These are phyloP conservation scores for Setipinna tenuifilis DNA, from an alignment of 2,797 vertebrate species.

Conservation along the genomic window DNA sequence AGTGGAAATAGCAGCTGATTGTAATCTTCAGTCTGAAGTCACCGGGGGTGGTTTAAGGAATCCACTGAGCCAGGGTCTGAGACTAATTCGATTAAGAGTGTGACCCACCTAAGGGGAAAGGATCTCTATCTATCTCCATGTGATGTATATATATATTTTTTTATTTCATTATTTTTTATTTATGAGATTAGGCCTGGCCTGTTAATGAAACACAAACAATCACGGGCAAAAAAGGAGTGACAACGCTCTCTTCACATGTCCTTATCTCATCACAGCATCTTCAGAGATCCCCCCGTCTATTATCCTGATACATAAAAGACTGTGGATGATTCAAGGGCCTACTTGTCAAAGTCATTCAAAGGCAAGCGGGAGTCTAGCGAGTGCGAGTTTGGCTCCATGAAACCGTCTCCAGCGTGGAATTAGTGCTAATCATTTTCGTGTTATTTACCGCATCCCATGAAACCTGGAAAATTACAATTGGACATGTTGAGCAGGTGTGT, in stretches of 20 bases:
- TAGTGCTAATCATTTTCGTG: constrained; percentile 45
- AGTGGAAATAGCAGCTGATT: constrained; percentile 81
- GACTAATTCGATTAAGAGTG: constrained; percentile 82
- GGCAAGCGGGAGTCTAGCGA: neutral
- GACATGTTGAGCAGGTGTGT: constrained; percentile 30
- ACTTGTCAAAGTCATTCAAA: constrained; percentile 43
- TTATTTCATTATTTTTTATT: constrained; percentile 70
- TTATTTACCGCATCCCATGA: constrained; percentile 43
- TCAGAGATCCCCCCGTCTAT: constrained; percentile 57
- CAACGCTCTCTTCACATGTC: constrained; percentile 69
- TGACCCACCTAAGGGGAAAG: constrained; percentile 79
- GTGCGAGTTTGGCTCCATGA: neutral
- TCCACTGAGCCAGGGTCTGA: constrained; percentile 74
- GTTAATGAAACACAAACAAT: constrained; percentile 81
- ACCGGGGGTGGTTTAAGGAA: constrained; percentile 81
- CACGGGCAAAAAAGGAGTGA: constrained; percentile 70
- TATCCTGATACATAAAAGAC: constrained; percentile 63
- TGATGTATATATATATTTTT: constrained; percentile 25
- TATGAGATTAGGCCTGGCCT: constrained; percentile 78
- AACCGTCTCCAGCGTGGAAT: constrained; percentile 25
- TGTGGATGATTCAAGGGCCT: constrained; percentile 37
- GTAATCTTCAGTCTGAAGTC: constrained; percentile 82
- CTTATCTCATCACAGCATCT: constrained; percentile 55
- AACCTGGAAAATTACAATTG: constrained; percentile 46
- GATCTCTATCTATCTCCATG: constrained; percentile 70